phyloP scores from a whole-genome alignment of 2,113 vertebrate genomes.

The Eurystomus gularis region DNA sequence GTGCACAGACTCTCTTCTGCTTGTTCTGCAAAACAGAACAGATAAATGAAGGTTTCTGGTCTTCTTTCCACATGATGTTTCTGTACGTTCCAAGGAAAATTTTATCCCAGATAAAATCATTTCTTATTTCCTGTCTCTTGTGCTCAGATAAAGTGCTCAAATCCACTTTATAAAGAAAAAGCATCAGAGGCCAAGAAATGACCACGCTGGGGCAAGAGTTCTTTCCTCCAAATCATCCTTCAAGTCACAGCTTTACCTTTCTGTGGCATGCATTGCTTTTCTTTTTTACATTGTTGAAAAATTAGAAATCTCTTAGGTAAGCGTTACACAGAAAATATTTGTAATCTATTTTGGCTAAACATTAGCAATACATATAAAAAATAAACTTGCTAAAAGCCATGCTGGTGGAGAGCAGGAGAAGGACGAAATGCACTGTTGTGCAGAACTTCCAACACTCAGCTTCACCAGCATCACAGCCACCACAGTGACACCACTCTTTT shows the following conservation, averaged over 20 bases:
- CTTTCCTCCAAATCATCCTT: neutral
- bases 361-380: neutral
- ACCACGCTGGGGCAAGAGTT: neutral
- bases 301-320: neutral
- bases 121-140: neutral
- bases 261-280: neutral
- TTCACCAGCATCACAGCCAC: neutral
- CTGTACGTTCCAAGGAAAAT: neutral
- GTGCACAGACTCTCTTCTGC: neutral
- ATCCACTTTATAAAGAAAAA: neutral
- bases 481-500: accelerated
- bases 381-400: neutral
- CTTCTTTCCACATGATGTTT: neutral
- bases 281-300: neutral
- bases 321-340: neutral
- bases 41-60: neutral
- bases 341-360: neutral
- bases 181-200: neutral
- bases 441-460: neutral
- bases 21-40: neutral
- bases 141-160: too few relatives aligned
- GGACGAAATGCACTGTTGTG: neutral
- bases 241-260: neutral
- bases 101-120: neutral
- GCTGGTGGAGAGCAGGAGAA: neutral